Evolutionary conservation across 2,888 invertebrate species (phyloP).

Genomic region (Pilophorus perplexus): DNA sequence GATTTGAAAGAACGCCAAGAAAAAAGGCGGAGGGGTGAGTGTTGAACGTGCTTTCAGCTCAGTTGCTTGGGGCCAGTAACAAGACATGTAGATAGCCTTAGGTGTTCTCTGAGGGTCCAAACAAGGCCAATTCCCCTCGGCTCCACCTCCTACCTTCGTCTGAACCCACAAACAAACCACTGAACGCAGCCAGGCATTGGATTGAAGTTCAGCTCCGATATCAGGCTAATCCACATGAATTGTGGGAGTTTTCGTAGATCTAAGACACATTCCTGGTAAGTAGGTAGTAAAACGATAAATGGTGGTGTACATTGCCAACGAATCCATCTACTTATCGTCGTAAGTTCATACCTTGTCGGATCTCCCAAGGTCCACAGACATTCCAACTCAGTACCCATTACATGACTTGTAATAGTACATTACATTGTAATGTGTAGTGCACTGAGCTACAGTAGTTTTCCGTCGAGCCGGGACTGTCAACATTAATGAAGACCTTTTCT

Average conservation of each 20-base stretch:
- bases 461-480: too few relatives aligned
- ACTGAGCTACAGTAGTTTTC: not conserved
- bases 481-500: too few relatives aligned
- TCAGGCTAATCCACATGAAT: not conserved
- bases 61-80: slow-evolving; percentile 37
- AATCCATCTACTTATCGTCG: too few relatives aligned
- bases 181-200: not conserved
- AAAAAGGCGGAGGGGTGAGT: slow-evolving; percentile 13
- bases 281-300: too few relatives aligned
- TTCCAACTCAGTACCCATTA: too few relatives aligned
- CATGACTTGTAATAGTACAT: too few relatives aligned
- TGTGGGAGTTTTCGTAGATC: not conserved
- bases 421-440: too few relatives aligned
- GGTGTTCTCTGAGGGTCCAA: slow-evolving; percentile 26
- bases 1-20: slow-evolving; percentile 18
- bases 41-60: slow-evolving; percentile 32
- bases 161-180: slow-evolving; percentile 31
- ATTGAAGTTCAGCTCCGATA: not conserved
- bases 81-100: slow-evolving; percentile 38
- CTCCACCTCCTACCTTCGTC: not conserved
- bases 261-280: too few relatives aligned
- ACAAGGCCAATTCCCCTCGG: slow-evolving; percentile 28
- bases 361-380: too few relatives aligned
- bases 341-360: too few relatives aligned
- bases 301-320: too few relatives aligned